Evolutionary conservation across 2,113 vertebrate species (phyloP), one percentile per base, ranked within the genome.

Genomic region (Malaclemys terrapin): DNA sequence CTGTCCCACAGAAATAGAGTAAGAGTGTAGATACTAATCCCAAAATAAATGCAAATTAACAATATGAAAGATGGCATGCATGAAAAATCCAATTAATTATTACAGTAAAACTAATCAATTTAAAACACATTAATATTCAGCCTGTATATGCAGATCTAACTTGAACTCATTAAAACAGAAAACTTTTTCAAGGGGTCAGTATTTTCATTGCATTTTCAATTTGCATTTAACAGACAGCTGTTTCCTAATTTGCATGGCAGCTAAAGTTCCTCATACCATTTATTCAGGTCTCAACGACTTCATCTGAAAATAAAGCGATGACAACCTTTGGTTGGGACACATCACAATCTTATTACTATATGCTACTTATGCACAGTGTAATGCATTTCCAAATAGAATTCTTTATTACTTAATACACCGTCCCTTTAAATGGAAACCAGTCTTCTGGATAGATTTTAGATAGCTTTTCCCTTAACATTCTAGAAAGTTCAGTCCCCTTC

Each of bases 51-150:
- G 72, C 62, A 3, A 10, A 88, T 91, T 89, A 93, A 96, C 88
- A 5, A 90, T 24, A 53, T 20, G n/a, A 90, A 95, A 49, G 52
- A 53, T 31, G 89, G 89, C n/a, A 91, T 45, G 57, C 91, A 52
- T 47, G 82, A 90, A 95, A 90, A 84, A 89, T 53, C 5, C 75
- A 97, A 85, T 94, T 94, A 96, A 96, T 96, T 91, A 93, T 75
- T 45, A n/a, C 10, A 0, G 65, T 89, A 87, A 94, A 20, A 93
- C 88, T 84, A 95, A 95, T 75, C 65, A 8, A 3, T 82, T 92
- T 81, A 59, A 92, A 87, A 19, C 29, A 94, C 95, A 91, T 56
- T 86, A 76, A 12, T 53, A 88, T 87, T 92, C 57, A 88, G 95
- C 87, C 81, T 96, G 78, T 84, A 42, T 89, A 75, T 93, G 57